A percentile compares a stretch with the other conserved stretches of the same genome.
phyloP scores from a whole-genome alignment of 2,113 vertebrate genomes.

The Bungarus multicinctus region DNA sequence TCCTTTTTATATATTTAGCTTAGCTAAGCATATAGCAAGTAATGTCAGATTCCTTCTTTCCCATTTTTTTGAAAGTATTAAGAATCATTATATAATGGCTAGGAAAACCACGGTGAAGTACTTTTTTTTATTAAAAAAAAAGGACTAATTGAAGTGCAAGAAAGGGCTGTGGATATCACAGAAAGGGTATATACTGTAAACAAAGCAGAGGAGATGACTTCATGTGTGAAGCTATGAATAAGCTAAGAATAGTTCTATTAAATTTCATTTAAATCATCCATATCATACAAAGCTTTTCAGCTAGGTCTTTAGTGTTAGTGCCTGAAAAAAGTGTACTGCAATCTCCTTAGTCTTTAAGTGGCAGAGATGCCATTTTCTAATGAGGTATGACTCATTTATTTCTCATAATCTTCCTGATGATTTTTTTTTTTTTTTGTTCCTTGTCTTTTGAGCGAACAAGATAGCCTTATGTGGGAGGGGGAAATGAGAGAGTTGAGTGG shows the following conservation, averaged over 20 bases:
- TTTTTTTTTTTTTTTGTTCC: constrained; percentile 19
- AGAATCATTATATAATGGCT: neutral
- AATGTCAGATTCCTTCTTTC: neutral
- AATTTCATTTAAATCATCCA: neutral
- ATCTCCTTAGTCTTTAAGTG: constrained; percentile 49
- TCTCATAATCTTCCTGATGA: constrained; percentile 73
- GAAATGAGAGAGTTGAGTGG: constrained; percentile 57
- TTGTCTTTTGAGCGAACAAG: constrained; percentile 58
- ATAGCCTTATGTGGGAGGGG: constrained; percentile 62
- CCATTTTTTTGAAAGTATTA: neutral
- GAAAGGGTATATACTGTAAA: neutral
- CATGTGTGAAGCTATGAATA: neutral
- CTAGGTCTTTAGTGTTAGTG: constrained; percentile 18
- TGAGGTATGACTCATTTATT: constrained; percentile 73
- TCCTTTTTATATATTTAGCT: neutral
- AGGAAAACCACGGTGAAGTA: neutral
- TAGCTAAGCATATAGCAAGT: neutral
- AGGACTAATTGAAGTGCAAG: neutral
- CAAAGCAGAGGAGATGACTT: neutral
- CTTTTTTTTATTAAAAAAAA: neutral
- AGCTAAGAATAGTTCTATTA: neutral
- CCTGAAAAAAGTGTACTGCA: constrained; percentile 14
- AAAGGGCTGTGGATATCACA: neutral
- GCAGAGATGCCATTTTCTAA: constrained; percentile 51
- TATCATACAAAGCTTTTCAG: neutral